A percentile compares a stretch with the other conserved stretches of the same genome.
Conservation (phyloP, 2,797 vertebrate genomes). For the Leptoclinus maculatus region DNA sequence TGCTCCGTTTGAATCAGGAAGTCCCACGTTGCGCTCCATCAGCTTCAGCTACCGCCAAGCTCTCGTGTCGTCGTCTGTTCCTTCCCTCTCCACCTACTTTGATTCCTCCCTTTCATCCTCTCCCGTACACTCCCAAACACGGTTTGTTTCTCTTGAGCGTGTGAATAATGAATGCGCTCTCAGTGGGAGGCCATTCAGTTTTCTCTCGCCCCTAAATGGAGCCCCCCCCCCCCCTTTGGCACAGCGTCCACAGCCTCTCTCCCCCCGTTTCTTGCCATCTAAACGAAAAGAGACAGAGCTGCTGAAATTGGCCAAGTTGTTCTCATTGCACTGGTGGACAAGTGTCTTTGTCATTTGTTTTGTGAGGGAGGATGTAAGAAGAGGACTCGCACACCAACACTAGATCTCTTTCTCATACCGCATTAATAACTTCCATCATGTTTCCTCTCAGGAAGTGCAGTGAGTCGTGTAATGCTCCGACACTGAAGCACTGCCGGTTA, state of each 20-base stretch:
- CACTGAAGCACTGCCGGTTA: conserved; percentile 53
- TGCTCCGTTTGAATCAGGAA: not conserved
- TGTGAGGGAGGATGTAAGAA: conserved; percentile 6
- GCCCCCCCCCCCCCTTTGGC: not conserved
- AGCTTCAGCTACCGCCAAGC: conserved; percentile 9
- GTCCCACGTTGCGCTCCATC: conserved; percentile 7
- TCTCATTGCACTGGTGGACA: conserved; percentile 41
- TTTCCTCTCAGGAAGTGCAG: conserved; percentile 60
- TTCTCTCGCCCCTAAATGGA: conserved; percentile 49
- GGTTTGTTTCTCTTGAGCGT: conserved; percentile 50
- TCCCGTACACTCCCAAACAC: conserved; percentile 14
- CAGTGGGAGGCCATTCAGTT: conserved; percentile 47
- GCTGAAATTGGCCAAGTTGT: conserved; percentile 45
- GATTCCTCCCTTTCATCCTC: conserved; percentile 14
- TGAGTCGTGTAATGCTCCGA: conserved; percentile 63
- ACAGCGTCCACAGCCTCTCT: conserved; percentile 11
- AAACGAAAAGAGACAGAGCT: conserved; percentile 16
- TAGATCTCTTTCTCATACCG: conserved; percentile 31
- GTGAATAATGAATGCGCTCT: conserved; percentile 67
- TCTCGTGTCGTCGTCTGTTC: conserved; percentile 8
- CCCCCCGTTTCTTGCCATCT: not conserved
- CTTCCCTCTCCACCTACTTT: conserved; percentile 17
- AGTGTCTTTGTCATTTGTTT: conserved; percentile 35
- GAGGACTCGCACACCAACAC: not conserved
- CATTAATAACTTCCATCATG: conserved; percentile 66